Evolutionary conservation across 2,888 invertebrate genomes (phyloP).

Genomic region (Caenorhabditis sinica): DNA sequence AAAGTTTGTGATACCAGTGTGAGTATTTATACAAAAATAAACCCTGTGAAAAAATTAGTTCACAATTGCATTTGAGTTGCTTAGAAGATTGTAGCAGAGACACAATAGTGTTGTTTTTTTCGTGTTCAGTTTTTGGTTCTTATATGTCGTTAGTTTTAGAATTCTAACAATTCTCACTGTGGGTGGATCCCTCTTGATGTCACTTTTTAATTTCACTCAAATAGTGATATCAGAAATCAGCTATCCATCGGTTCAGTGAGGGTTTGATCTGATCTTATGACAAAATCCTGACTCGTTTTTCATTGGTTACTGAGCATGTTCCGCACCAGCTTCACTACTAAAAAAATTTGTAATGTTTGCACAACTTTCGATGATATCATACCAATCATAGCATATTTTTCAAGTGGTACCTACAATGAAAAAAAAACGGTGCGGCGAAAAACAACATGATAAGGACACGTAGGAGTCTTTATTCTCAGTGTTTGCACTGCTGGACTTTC

Average conservation of each 20-base stretch:
- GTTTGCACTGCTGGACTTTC: constrained; percentile 26
- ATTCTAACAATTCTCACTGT: constrained; percentile 19
- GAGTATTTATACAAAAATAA: too few relatives aligned
- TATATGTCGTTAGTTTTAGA: constrained; percentile 16
- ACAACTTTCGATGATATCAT: constrained; percentile 54
- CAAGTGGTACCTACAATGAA: constrained; percentile 45
- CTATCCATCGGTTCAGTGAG: constrained; percentile 14
- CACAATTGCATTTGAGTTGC: too few relatives aligned
- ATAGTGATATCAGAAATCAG: constrained; percentile 25
- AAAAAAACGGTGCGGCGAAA: background rate
- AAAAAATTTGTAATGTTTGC: constrained; percentile 41
- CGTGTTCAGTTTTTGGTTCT: constrained; percentile 20
- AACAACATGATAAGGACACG: constrained; percentile 39
- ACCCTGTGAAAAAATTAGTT: background rate
- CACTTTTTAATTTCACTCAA: constrained; percentile 23
- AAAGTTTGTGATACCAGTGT: too few relatives aligned
- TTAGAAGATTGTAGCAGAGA: background rate
- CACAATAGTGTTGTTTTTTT: constrained; percentile 3
- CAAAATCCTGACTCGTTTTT: background rate
- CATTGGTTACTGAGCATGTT: constrained; percentile 32
- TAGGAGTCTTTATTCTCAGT: constrained; percentile 32
- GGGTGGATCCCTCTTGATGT: constrained; percentile 16
- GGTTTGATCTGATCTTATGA: constrained; percentile 32
- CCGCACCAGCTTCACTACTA: background rate
- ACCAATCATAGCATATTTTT: constrained; percentile 29